Conservation (phyloP, 2,797 vertebrate genomes). For the Adelosebastes latens region DNA sequence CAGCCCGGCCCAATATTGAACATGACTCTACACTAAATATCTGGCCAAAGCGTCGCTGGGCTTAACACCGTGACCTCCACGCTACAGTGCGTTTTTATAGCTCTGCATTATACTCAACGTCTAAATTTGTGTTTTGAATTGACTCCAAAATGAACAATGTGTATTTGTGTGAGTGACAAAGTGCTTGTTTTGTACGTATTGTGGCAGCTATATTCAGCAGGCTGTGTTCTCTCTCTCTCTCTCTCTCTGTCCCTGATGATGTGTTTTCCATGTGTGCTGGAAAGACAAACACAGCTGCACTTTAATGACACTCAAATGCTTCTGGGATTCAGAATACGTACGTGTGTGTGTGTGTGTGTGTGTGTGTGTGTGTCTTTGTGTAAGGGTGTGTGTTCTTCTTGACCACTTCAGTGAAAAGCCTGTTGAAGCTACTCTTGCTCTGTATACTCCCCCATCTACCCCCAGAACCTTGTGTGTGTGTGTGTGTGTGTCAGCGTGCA, state of each 20-base stretch:
- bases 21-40: conserved; percentile 62
- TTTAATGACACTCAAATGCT: conserved; percentile 83
- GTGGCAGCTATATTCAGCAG: conserved; percentile 55
- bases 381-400: conserved; percentile 38
- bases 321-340: conserved; percentile 67
- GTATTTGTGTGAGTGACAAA: conserved; percentile 40
- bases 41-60: conserved; percentile 37
- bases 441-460: background rate
- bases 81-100: conserved; percentile 44
- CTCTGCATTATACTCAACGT: conserved; percentile 39
- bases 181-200: conserved; percentile 54
- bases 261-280: conserved; percentile 81
- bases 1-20: conserved; percentile 56
- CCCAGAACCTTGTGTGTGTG: conserved; percentile 2
- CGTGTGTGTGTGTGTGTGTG: conserved; percentile 23
- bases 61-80: conserved; percentile 40
- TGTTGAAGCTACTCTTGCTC: conserved; percentile 45
- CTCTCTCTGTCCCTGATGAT: conserved; percentile 72
- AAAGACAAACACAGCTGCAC: conserved; percentile 86
- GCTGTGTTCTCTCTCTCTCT: conserved; percentile 52
- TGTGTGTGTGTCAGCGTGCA: background rate
- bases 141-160: conserved; percentile 57
- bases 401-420: conserved; percentile 72
- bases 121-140: conserved; percentile 63
- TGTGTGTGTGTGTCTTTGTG: background rate